These are phyloP conservation scores for Oscheius sp. DNA, from an alignment of 2,888 invertebrate genomes.

Conservation along the genomic window DNA sequence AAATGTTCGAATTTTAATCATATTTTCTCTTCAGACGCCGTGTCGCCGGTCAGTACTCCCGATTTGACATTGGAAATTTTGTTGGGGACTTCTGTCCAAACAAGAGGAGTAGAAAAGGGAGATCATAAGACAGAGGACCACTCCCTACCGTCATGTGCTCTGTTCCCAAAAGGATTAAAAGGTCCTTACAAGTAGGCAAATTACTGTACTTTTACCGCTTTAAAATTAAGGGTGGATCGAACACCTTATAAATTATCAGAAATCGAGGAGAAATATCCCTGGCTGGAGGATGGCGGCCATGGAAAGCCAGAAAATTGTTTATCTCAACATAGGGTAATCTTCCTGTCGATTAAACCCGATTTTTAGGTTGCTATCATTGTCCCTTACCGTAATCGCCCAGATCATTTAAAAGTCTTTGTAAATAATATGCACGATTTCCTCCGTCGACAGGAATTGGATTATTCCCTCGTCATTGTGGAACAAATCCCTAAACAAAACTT, in stretches of 20 bases:
- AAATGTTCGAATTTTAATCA: no score
- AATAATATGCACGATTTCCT: conserved; percentile 93
- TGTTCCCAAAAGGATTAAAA: background rate
- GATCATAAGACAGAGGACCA: background rate
- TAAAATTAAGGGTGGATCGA: background rate
- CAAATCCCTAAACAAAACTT: conserved; percentile 79
- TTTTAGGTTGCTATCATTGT: conserved; percentile 83
- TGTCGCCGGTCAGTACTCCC: no score
- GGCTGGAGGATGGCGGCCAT: conserved; percentile 10
- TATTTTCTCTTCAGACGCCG: no score
- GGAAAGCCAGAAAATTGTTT: background rate
- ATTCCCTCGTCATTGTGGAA: conserved; percentile 91
- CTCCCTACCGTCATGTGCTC: background rate
- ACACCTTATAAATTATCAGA: background rate
- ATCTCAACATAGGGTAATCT: background rate
- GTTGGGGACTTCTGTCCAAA: background rate
- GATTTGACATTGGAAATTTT: no score
- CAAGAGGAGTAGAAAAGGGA: background rate
- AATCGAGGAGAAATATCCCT: background rate
- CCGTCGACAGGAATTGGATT: conserved; percentile 90
- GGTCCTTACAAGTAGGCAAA: background rate
- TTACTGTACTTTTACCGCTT: background rate
- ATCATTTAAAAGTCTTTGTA: conserved; percentile 80
- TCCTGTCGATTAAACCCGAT: background rate
- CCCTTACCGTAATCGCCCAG: conserved; percentile 80